Evolutionary conservation across 2,888 invertebrate genomes (phyloP).

Genomic region (Notodonta dromedarius): DNA sequence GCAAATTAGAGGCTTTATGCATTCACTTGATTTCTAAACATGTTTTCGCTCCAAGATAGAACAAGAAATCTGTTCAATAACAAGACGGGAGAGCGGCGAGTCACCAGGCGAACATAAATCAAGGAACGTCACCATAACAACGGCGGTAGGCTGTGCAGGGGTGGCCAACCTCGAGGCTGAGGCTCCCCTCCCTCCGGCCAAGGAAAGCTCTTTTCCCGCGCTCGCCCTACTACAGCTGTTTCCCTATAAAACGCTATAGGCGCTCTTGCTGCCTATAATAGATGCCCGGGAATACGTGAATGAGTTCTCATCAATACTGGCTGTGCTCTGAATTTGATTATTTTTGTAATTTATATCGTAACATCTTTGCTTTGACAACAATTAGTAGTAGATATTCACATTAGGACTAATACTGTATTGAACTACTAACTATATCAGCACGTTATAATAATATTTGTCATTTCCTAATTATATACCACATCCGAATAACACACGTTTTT

Average conservation of each 20-base stretch:
- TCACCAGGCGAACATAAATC: slow-evolving; percentile 71
- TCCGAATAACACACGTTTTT: not conserved
- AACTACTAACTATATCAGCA: not conserved
- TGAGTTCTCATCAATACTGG: slow-evolving; percentile 56
- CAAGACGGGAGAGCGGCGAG: slow-evolving; percentile 34
- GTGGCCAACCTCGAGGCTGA: slow-evolving; percentile 47
- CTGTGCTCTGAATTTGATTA: slow-evolving; percentile 37
- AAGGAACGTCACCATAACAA: slow-evolving; percentile 68
- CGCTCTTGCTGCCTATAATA: slow-evolving; percentile 56
- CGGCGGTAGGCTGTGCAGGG: slow-evolving; percentile 54
- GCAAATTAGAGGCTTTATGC: slow-evolving; percentile 11
- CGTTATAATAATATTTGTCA: not conserved
- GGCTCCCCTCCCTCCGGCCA: slow-evolving; percentile 39
- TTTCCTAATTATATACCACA: not conserved
- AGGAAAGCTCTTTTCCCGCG: slow-evolving; percentile 63
- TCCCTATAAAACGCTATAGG: slow-evolving; percentile 57
- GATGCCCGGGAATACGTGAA: slow-evolving; percentile 52
- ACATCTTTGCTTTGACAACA: slow-evolving; percentile 5
- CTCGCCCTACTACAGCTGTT: slow-evolving; percentile 65
- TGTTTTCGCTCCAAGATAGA: slow-evolving; percentile 16
- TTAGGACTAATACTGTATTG: too few relatives aligned
- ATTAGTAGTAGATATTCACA: not conserved
- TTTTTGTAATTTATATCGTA: slow-evolving; percentile 19
- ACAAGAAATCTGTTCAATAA: slow-evolving; percentile 32
- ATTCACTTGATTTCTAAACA: too few relatives aligned